A percentile compares a stretch with the other conserved stretches of the same genome.
Conservation (phyloP, 2,888 invertebrate species). For the Phasia obesa region DNA sequence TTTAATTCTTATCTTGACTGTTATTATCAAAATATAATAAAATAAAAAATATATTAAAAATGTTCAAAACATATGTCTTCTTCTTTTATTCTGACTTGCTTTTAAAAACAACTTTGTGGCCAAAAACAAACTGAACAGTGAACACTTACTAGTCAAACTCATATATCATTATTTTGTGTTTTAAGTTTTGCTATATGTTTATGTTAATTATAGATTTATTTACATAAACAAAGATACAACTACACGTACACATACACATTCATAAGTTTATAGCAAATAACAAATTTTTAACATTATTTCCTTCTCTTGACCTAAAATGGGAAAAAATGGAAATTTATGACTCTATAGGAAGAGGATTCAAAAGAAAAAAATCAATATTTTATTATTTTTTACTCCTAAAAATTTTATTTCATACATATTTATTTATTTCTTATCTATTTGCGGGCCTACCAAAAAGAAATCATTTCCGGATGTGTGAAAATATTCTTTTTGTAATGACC, state of each 20-base stretch:
- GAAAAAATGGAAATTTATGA: slow-evolving; percentile 42
- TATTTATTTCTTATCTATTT: slow-evolving; percentile 9
- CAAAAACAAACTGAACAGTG: slow-evolving; percentile 31
- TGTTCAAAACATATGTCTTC: slow-evolving; percentile 32
- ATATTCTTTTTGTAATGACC: slow-evolving; percentile 39
- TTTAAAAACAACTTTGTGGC: slow-evolving; percentile 20
- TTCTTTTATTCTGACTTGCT: slow-evolving; percentile 28
- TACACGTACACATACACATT: background rate
- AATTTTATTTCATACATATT: background rate
- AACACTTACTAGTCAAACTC: slow-evolving; percentile 19
- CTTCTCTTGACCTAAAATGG: slow-evolving; percentile 44
- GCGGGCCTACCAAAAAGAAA: slow-evolving; percentile 8
- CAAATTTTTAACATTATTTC: slow-evolving; percentile 21
- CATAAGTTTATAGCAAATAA: slow-evolving; percentile 8
- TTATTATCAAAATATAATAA: background rate
- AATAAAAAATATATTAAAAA: background rate
- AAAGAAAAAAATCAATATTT: slow-evolving; percentile 23
- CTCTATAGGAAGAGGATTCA: slow-evolving; percentile 35
- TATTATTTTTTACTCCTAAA: background rate
- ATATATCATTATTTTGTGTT: slow-evolving; percentile 40
- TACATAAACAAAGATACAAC: background rate
- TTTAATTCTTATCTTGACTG: background rate
- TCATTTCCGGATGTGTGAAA: slow-evolving; percentile 29
- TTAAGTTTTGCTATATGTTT: slow-evolving; percentile 59
- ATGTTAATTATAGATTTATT: slow-evolving; percentile 52